Conservation (phyloP, 2,797 vertebrate species). For the Crocidura indochinensis region DNA sequence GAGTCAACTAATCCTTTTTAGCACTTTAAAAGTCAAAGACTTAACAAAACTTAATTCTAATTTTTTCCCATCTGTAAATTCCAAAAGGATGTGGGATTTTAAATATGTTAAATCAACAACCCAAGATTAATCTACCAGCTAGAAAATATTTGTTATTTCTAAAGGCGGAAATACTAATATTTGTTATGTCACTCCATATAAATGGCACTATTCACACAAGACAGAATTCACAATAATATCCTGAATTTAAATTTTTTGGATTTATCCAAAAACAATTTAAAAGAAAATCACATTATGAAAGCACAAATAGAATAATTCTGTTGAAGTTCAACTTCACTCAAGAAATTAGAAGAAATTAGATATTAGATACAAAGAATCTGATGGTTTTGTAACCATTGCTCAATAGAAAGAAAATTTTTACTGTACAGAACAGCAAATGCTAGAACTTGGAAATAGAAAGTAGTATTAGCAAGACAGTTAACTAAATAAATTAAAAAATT, state of each 20-base stretch:
- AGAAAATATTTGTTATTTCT: constrained; percentile 77
- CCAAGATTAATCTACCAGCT: constrained; percentile 70
- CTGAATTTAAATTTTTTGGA: constrained; percentile 84
- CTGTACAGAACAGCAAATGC: constrained; percentile 25
- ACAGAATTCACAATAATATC: constrained; percentile 87
- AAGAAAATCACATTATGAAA: constrained; percentile 87
- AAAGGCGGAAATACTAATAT: constrained; percentile 74
- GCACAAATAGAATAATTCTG: constrained; percentile 21
- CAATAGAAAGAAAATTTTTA: constrained; percentile 83
- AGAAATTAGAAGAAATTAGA: constrained; percentile 79
- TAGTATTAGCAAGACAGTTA: constrained; percentile 12
- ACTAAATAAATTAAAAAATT: constrained; percentile 35
- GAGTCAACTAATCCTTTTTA: constrained; percentile 74
- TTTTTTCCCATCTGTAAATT: constrained; percentile 71
- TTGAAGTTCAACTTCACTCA: constrained; percentile 78
- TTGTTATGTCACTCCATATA: constrained; percentile 57
- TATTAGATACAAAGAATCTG: constrained; percentile 73
- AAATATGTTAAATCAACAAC: constrained; percentile 77
- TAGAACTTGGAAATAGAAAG: constrained; percentile 27
- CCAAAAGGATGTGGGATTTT: constrained; percentile 76
- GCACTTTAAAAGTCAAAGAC: constrained; percentile 72
- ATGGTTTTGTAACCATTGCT: constrained; percentile 89
- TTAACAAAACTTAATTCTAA: constrained; percentile 63
- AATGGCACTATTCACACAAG: constrained; percentile 81
- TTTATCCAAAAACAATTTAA: constrained; percentile 85